Conservation (phyloP, 2,797 vertebrate genomes). For the Lepilemur ruficaudatus region DNA sequence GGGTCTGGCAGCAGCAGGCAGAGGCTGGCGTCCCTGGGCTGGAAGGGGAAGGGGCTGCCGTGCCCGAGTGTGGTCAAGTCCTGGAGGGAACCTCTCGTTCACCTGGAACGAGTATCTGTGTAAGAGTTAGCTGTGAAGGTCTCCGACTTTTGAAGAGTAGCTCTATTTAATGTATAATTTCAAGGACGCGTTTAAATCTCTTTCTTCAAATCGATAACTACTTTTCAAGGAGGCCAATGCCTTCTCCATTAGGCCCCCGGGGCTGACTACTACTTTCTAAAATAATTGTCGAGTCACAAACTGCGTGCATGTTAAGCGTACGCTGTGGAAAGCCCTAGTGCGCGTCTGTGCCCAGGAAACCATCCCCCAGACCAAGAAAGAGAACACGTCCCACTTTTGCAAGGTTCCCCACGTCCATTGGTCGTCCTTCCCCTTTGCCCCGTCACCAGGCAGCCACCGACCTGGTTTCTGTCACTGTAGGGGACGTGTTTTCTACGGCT, state of each 20-base stretch:
- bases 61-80: rapidly evolving
- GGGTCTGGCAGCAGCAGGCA: neutral
- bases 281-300: neutral
- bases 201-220: neutral
- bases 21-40: rapidly evolving
- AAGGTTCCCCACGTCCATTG: neutral
- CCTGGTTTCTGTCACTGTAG: neutral
- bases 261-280: neutral
- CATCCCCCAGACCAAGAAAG: neutral
- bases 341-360: rapidly evolving
- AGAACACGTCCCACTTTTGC: neutral
- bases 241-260: no score
- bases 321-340: no score
- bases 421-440: neutral
- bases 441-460: neutral
- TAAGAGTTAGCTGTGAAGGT: rapidly evolving
- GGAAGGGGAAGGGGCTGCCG: rapidly evolving
- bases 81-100: neutral
- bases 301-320: neutral
- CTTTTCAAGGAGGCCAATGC: no score
- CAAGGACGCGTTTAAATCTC: neutral
- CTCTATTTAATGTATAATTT: neutral
- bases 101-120: no score
- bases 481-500: neutral
- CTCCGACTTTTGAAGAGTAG: neutral